Conservation (phyloP, 2,113 vertebrate species). For the Callaeas wilsoni region DNA sequence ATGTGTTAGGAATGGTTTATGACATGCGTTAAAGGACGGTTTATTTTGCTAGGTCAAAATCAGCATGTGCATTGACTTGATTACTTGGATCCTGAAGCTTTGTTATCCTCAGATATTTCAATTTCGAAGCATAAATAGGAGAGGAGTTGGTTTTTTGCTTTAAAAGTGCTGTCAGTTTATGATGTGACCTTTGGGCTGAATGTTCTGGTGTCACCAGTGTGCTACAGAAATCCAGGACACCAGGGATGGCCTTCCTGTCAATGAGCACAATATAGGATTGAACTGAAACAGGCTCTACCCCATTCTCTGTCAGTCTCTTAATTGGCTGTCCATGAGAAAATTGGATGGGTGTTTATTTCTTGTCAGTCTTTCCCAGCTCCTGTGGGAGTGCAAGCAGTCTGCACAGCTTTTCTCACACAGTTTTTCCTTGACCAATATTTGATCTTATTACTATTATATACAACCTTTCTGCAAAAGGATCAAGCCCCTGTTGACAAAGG, state of each 20-base stretch:
- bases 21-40: background rate
- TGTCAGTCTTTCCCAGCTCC: background rate
- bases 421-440: background rate
- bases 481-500: background rate
- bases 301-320: background rate
- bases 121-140: background rate
- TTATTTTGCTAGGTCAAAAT: slow-evolving; percentile 6
- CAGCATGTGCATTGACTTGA: background rate
- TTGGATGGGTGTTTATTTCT: background rate
- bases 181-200: background rate
- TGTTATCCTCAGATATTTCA: background rate
- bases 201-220: background rate
- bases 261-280: background rate
- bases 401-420: background rate
- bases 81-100: background rate
- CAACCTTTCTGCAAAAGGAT: background rate
- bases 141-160: background rate
- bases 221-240: background rate
- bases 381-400: background rate
- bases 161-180: background rate
- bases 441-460: background rate
- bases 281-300: background rate
- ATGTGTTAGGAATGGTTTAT: background rate
- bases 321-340: background rate
- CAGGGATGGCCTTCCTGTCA: background rate